Percentiles rank a stretch among this genome's conserved stretches.
Evolutionary conservation across 2,113 vertebrate genomes (phyloP).

Genomic region (Fukomys damarensis): DNA sequence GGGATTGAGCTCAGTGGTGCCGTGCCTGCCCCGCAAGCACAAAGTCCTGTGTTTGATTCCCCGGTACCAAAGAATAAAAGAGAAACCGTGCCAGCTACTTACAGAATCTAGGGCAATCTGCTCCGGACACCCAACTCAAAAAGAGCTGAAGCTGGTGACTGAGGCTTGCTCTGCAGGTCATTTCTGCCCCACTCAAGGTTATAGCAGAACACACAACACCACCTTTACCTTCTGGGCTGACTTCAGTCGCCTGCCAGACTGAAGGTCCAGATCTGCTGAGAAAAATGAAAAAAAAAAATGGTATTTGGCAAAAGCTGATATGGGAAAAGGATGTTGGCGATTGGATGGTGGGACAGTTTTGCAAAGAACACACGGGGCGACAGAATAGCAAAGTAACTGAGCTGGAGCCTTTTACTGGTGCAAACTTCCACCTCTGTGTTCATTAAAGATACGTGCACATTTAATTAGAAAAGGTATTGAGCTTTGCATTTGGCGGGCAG

Average conservation of each 20-base stretch:
- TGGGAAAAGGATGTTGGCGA: not conserved
- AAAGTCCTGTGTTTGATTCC: too few relatives aligned
- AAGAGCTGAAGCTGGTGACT: fast-evolving
- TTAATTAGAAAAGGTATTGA: not conserved
- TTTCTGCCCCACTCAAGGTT: not conserved
- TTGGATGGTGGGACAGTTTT: fast-evolving
- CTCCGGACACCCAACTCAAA: not conserved
- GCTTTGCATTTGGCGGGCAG: not conserved
- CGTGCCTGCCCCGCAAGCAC: too few relatives aligned
- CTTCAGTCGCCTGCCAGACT: fast-evolving
- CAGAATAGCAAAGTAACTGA: too few relatives aligned
- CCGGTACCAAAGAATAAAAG: too few relatives aligned
- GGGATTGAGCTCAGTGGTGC: too few relatives aligned
- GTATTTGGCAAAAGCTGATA: fast-evolving
- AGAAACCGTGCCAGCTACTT: not conserved
- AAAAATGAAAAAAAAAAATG: not conserved
- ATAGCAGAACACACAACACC: too few relatives aligned
- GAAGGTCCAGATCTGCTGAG: not conserved
- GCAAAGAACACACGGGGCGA: not conserved
- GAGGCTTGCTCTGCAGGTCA: too few relatives aligned
- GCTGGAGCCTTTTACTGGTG: not conserved
- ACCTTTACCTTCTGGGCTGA: not conserved
- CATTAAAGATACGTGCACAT: not conserved
- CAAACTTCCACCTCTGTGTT: not conserved
- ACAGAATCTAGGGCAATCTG: not conserved